Conservation (phyloP, 2,888 invertebrate genomes). For the Ophioninae sp. region DNA sequence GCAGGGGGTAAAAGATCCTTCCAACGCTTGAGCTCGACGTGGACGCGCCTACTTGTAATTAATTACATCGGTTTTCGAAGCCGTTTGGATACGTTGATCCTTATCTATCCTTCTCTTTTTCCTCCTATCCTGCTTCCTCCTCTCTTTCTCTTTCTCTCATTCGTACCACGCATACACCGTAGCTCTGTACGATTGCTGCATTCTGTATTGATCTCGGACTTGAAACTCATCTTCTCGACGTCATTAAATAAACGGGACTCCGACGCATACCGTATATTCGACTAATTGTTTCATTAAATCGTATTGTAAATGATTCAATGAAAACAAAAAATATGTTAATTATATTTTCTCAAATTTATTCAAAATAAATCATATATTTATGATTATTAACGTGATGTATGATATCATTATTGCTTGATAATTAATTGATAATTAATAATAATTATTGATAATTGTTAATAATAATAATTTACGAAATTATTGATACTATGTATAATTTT, state of each 20-base stretch:
- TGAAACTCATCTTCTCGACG: slow-evolving; percentile 45
- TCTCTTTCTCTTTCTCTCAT: slow-evolving; percentile 10
- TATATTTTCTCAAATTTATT: neutral
- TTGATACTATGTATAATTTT: too few species aligned
- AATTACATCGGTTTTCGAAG: slow-evolving; percentile 75
- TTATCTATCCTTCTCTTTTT: slow-evolving; percentile 66
- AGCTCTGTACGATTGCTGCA: slow-evolving; percentile 11
- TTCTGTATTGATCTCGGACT: slow-evolving; percentile 43
- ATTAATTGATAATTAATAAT: too few species aligned
- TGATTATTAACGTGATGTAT: too few species aligned
- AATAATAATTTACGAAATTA: too few species aligned
- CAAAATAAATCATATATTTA: too few species aligned
- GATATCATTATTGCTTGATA: too few species aligned
- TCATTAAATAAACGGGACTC: neutral
- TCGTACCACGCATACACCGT: slow-evolving; percentile 40
- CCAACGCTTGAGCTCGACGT: slow-evolving; percentile 65
- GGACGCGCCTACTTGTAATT: slow-evolving; percentile 74
- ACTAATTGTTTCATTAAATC: slow-evolving; percentile 60
- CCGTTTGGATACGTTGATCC: slow-evolving; percentile 72
- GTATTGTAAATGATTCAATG: slow-evolving; percentile 33
- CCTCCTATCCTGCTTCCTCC: slow-evolving; percentile 31
- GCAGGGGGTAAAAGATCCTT: slow-evolving; percentile 74
- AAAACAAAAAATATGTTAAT: slow-evolving; percentile 6
- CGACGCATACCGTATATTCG: slow-evolving; percentile 47
- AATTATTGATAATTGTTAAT: too few species aligned